Evolutionary conservation across 2,888 invertebrate species (phyloP), one percentile per base, ranked within the genome.

Genomic region (Psylliodes chrysocephalus): DNA sequence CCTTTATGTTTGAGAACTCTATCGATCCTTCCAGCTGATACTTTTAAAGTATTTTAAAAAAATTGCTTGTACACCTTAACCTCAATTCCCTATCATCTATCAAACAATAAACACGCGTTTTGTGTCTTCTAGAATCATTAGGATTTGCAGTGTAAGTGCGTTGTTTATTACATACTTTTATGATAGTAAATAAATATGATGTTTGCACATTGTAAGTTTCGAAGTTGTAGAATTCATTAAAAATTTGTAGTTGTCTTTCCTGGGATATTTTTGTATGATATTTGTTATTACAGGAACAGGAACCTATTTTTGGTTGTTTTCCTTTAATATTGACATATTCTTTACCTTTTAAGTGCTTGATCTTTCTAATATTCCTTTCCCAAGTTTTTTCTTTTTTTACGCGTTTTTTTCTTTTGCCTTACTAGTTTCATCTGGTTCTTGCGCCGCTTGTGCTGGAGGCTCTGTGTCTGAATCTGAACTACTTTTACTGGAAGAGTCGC

Each of bases 91-190:
- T 42, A 15, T 14, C 42, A 42, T 18, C 17, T 42, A 17, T 14
- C 42, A 42, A 42, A 42, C 17, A 42, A 17, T 42, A 42, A 42
- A 15, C 17, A 14, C 42, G 14, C 14, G 42, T 42, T 15, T 15
- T 15, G 14, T 42, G 14, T 14, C 42, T 14, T 17, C 42, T 42
- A 17, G 15, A 15, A n/a, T n/a, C n/a, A 42, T 42, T 42, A 15
- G 14, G 15, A 42, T 42, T 42, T 15, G 14, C 42, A 17, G 42
- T 42, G 17, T 42, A 42, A 42, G 15, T 4, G 15, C 42, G 14
- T 42, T 42, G 42, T 17, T 42, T 42, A 17, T 42, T 17, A 42
- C 14, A 14, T 15, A 42, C 42, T 42, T 42, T 42, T 42, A 18
- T 42, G 14, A 15, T 14, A 15, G 15, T 17, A 42, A 42, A 42